Percentiles rank a stretch among this genome's conserved stretches.
Conservation (phyloP, 2,113 vertebrate species). For the Hippocampus zosterae region DNA sequence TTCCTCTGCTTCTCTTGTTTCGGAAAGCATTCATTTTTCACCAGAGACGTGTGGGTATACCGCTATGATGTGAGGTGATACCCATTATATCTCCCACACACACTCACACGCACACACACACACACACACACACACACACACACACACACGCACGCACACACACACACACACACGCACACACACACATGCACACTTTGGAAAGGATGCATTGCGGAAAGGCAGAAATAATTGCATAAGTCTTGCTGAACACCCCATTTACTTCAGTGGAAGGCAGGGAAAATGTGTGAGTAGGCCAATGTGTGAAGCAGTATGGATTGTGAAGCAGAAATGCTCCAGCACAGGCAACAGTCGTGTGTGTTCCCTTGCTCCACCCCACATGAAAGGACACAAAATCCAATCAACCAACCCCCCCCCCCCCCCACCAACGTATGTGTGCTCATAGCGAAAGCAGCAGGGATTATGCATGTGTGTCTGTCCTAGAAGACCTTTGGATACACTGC, state of each 20-base stretch:
- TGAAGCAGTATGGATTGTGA: too few species aligned
- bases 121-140: conserved; percentile 1
- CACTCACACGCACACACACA: conserved; percentile 2
- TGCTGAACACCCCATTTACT: conserved; percentile 29
- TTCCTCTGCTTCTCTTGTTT: not conserved
- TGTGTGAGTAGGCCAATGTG: conserved; percentile 5
- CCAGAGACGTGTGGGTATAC: conserved; percentile 7
- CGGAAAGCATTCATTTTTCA: conserved; percentile 23
- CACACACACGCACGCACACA: not conserved
- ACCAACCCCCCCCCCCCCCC: not conserved
- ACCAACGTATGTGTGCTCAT: not conserved
- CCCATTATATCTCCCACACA: not conserved
- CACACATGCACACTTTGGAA: conserved; percentile 7
- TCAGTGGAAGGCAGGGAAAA: conserved; percentile 19
- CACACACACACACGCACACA: not conserved
- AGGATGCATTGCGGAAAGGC: conserved; percentile 42
- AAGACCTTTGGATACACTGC: conserved; percentile 9
- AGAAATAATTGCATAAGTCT: conserved; percentile 50
- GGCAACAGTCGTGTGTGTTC: conserved; percentile 9
- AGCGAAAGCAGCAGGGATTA: not conserved
- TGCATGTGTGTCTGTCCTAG: conserved; percentile 3
- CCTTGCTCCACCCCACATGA: conserved; percentile 15
- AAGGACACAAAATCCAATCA: conserved; percentile 35
- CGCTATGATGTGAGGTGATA: conserved; percentile 24
- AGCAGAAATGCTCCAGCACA: conserved; percentile 3